phyloP scores from a whole-genome alignment of 2,797 vertebrate species.

The Chaetophractus vellerosus region DNA sequence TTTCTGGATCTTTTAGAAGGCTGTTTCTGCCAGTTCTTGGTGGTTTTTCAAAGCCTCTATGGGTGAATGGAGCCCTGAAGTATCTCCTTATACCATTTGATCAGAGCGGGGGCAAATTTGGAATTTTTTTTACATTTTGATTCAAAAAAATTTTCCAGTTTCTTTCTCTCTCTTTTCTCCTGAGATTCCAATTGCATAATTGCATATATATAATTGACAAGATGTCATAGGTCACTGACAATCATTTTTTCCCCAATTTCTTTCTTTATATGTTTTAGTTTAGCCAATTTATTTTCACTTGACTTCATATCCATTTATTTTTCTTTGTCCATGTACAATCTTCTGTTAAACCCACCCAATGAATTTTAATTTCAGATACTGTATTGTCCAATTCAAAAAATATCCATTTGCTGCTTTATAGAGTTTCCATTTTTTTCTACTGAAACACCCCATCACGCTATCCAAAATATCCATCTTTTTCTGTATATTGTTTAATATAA shows the following conservation, averaged over 20 bases:
- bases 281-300: constrained; percentile 17
- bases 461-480: neutral
- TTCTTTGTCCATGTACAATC: neutral
- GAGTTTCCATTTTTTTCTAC: neutral
- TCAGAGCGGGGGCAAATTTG: neutral
- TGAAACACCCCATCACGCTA: neutral
- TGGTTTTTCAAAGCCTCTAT: too few species aligned
- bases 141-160: neutral
- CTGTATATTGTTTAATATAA: constrained; percentile 27
- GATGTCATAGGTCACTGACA: neutral
- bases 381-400: neutral
- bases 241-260: neutral
- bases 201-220: neutral
- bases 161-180: neutral
- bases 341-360: neutral
- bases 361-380: constrained; percentile 21
- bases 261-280: neutral
- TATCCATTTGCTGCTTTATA: neutral
- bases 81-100: too few species aligned
- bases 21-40: too few species aligned
- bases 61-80: too few species aligned
- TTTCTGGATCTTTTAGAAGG: too few species aligned
- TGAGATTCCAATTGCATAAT: neutral
- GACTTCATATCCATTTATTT: neutral
- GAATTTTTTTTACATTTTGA: neutral